Conservation (phyloP, 2,797 vertebrate species). For the Moxostoma hubbsi region DNA sequence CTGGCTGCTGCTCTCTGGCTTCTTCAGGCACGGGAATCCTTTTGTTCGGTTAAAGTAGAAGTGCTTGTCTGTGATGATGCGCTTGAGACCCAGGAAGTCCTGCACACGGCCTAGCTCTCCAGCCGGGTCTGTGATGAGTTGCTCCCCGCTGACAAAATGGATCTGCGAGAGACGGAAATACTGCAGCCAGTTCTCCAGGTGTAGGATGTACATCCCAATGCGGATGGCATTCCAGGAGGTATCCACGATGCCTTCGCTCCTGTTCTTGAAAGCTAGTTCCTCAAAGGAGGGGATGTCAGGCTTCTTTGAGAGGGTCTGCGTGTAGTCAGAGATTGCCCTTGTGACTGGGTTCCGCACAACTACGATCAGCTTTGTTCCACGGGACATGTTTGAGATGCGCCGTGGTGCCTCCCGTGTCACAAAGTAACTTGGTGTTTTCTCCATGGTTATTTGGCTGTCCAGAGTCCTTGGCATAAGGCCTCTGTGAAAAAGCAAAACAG, state of each 20-base stretch:
- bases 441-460: conserved; percentile 93
- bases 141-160: conserved; percentile 94
- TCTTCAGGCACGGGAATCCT: conserved; percentile 96
- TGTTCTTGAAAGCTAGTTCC: conserved; percentile 92
- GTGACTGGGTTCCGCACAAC: conserved; percentile 96
- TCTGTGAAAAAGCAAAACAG: conserved; percentile 70
- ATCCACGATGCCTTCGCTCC: conserved; percentile 88
- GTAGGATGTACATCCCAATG: conserved; percentile 93
- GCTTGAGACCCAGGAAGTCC: conserved; percentile 93
- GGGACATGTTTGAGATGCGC: conserved; percentile 91
- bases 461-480: conserved; percentile 93
- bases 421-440: conserved; percentile 98
- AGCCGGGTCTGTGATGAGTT: conserved; percentile 92
- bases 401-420: conserved; percentile 91
- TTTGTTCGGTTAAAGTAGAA: conserved; percentile 99
- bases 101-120: conserved; percentile 94
- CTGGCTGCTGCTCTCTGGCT: conserved; percentile 85
- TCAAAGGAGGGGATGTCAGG: conserved; percentile 95
- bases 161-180: conserved; percentile 94
- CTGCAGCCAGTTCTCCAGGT: conserved; percentile 93
- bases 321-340: conserved; percentile 96
- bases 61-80: conserved; percentile 94
- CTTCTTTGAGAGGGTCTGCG: conserved; percentile 95
- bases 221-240: conserved; percentile 94
- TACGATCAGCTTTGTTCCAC: conserved; percentile 91